Conservation (phyloP, 2,797 vertebrate species). For the Eremophila alpestris region DNA sequence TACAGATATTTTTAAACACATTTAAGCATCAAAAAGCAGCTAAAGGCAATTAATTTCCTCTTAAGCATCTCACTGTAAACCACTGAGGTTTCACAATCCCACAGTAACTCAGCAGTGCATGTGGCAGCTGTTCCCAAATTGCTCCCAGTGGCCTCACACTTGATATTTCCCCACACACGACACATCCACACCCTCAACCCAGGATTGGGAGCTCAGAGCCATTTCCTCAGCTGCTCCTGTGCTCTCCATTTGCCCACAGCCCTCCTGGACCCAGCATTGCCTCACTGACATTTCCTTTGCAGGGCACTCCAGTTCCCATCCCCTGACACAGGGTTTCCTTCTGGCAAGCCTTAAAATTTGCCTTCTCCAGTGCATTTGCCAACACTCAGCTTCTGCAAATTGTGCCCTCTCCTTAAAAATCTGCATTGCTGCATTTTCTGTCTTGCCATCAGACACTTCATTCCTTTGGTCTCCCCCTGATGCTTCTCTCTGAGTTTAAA, state of each 20-base stretch:
- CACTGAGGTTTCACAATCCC: not conserved
- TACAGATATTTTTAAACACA: not conserved
- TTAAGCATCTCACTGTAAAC: not conserved
- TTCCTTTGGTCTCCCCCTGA: not conserved
- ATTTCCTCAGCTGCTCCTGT: not conserved
- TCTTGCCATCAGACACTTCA: not conserved
- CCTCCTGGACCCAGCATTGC: not conserved
- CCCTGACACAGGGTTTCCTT: constrained; percentile 34
- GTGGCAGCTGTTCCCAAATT: constrained; percentile 1
- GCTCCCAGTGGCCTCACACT: not conserved
- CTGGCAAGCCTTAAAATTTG: constrained; percentile 48
- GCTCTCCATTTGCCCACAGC: not conserved
- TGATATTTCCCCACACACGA: not conserved
- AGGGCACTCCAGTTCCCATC: constrained; percentile 4
- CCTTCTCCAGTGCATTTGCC: constrained; percentile 24
- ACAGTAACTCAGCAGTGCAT: not conserved
- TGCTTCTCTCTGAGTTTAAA: not conserved
- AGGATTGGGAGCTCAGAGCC: no score
- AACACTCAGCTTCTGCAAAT: constrained; percentile 32
- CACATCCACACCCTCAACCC: not conserved
- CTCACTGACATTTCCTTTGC: constrained; percentile 33
- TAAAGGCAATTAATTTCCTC: not conserved
- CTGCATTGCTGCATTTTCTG: constrained; percentile 5
- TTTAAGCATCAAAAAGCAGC: not conserved
- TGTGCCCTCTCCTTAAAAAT: constrained; percentile 16